Evolutionary conservation across 2,888 invertebrate genomes (phyloP).

Genomic region (Eupithecia tripunctaria): DNA sequence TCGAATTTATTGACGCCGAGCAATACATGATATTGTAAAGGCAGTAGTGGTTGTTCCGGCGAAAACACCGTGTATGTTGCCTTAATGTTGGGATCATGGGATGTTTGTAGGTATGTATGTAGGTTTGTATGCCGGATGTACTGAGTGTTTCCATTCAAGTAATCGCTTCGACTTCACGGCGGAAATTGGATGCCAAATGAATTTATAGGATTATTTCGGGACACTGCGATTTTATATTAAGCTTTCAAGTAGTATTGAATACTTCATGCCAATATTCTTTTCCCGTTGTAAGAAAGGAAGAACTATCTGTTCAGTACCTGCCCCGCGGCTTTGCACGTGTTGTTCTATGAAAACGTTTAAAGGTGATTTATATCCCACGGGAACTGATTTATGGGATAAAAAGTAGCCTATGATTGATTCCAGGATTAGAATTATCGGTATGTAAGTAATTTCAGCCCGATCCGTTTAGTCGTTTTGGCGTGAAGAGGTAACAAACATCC

Average conservation of each 20-base stretch:
- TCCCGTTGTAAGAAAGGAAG: too few species aligned
- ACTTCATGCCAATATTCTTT: neutral
- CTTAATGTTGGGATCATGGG: neutral
- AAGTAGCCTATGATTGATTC: too few species aligned
- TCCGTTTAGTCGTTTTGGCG: too few species aligned
- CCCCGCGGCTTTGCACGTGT: too few species aligned
- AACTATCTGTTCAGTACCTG: too few species aligned
- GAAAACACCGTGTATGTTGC: neutral
- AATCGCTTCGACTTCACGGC: conserved; percentile 31
- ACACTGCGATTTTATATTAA: conserved; percentile 4
- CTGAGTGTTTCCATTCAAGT: conserved; percentile 21
- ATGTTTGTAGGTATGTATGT: neutral
- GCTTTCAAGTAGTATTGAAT: neutral
- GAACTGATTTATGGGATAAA: too few species aligned
- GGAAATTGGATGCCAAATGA: conserved; percentile 35
- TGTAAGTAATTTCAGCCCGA: too few species aligned
- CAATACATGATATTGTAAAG: neutral
- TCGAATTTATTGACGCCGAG: too few species aligned
- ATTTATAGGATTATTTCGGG: conserved; percentile 30
- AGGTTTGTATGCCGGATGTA: conserved; percentile 9
- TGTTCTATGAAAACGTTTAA: too few species aligned
- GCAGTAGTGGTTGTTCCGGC: neutral
- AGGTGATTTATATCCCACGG: too few species aligned
- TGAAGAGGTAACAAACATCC: too few species aligned
- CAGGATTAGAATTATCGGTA: too few species aligned